phyloP scores from a whole-genome alignment of 2,113 vertebrate species.

The Mormyrus iriodes region DNA sequence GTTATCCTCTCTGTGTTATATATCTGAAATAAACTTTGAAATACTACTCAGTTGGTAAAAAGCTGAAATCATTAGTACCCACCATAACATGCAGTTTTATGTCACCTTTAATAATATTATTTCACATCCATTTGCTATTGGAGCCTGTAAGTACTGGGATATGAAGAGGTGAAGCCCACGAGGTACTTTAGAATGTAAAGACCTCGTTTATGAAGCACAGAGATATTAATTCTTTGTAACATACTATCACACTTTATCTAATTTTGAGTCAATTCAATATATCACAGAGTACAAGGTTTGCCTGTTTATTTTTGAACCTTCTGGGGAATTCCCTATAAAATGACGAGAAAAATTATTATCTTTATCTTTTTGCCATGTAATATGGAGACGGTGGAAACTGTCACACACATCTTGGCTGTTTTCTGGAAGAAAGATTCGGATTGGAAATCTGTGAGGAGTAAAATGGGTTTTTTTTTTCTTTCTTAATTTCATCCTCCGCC shows the following conservation, averaged over 20 bases:
- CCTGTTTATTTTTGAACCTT: not conserved
- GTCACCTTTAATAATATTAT: not conserved
- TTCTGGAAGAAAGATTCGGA: not conserved
- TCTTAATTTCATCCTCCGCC: not conserved
- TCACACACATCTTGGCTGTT: not conserved
- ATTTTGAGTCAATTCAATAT: not conserved
- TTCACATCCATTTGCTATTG: not conserved
- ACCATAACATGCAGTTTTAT: not conserved
- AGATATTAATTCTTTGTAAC: not conserved
- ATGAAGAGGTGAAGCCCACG: not conserved
- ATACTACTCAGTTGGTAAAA: not conserved
- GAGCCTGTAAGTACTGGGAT: not conserved
- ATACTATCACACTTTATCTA: not conserved
- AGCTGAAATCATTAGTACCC: not conserved
- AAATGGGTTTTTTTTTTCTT: not conserved
- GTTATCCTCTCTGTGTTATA: not conserved
- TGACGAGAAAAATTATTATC: not conserved
- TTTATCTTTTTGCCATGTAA: not conserved
- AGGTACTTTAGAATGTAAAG: not conserved
- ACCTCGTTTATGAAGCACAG: not conserved
- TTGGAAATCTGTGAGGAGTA: not conserved
- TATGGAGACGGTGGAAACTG: not conserved
- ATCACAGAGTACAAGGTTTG: not conserved
- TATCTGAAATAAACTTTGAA: not conserved
- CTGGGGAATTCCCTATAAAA: not conserved